Evolutionary conservation across 1,140 invertebrate species (phyloP), one percentile per base, ranked within the genome.

Genomic region (Drosophila athabasca): DNA sequence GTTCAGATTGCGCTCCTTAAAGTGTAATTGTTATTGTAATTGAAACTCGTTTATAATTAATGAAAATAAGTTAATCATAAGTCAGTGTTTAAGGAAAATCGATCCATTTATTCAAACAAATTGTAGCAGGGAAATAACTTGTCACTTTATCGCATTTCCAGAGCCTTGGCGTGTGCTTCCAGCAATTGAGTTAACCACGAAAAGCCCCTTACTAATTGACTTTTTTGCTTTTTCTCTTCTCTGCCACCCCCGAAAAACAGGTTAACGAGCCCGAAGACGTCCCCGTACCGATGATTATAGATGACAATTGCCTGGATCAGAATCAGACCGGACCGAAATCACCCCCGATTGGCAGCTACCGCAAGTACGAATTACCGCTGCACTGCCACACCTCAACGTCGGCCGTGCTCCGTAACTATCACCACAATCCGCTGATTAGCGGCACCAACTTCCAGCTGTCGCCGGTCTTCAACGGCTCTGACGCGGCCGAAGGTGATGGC

Each of bases 401-500:
- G 2, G 26, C 80, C 13, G 70, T 87, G 60, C 22, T 91, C 29
- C 82, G 88, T 50, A 83, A 90, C 46, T 91, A 83, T 53, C 76
- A 82, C 22, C 57, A 91, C 49, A 91, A 91, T 77, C 90, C 90
- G 2, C 53, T 91, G 78, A 91, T 91, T 3, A 88, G 88, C 35
- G 90, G 90, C 39, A 81, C 58, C 50, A 87, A 62, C 49, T 58
- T 91, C 29, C 85, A 91, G 51, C 62, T 91, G 31, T 90, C 90
- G 15, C 90, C 90, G 3, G 73, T 72, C 3, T 80, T 90, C 0
- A 54, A 49, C 8, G 69, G 69, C 51, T 73, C 70, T 13, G 71
- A 75, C 39, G 53, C 41, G 4, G 29, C 57, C 11, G 69, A 57
- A 41, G 31, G 45, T 17, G 65, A 66, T 17, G 35, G 61, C 45